These are phyloP conservation scores for Polymixis flavicincta DNA, from an alignment of 2,888 invertebrate species.

Conservation along the genomic window DNA sequence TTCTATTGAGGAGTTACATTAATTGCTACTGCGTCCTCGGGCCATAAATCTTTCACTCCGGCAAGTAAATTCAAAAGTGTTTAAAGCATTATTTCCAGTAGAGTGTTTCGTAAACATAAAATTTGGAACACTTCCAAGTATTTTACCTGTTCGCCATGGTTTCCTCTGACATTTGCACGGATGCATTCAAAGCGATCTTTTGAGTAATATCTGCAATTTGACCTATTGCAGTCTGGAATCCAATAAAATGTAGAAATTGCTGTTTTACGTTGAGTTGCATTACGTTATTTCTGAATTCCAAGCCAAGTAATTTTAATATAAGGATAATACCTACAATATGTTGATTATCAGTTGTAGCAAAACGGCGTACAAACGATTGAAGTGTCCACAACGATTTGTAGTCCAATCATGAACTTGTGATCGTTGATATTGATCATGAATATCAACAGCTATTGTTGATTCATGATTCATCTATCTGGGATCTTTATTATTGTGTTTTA, in stretches of 20 bases:
- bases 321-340: constrained; percentile 21
- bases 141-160: constrained; percentile 41
- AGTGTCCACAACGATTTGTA: constrained; percentile 35
- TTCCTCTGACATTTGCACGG: constrained; percentile 52
- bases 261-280: constrained; percentile 38
- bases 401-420: constrained; percentile 44
- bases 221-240: constrained; percentile 60
- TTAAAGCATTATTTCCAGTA: constrained; percentile 39
- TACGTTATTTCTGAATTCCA: constrained; percentile 41
- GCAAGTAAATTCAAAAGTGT: constrained; percentile 38
- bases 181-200: constrained; percentile 52
- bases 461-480: constrained; percentile 42
- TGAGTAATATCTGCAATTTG: constrained; percentile 55
- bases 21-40: constrained; percentile 5
- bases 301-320: constrained; percentile 26
- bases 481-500: constrained; percentile 17
- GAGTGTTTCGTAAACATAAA: constrained; percentile 56
- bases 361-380: constrained; percentile 19
- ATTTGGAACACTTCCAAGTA: constrained; percentile 63
- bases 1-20: background rate
- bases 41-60: constrained; percentile 42
- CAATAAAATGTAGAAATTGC: constrained; percentile 44
- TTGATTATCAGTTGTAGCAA: constrained; percentile 13
- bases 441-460: constrained; percentile 41
- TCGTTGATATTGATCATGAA: constrained; percentile 41